phyloP scores from a whole-genome alignment of 2,113 vertebrate genomes.

The Hirundichthys speculiger region DNA sequence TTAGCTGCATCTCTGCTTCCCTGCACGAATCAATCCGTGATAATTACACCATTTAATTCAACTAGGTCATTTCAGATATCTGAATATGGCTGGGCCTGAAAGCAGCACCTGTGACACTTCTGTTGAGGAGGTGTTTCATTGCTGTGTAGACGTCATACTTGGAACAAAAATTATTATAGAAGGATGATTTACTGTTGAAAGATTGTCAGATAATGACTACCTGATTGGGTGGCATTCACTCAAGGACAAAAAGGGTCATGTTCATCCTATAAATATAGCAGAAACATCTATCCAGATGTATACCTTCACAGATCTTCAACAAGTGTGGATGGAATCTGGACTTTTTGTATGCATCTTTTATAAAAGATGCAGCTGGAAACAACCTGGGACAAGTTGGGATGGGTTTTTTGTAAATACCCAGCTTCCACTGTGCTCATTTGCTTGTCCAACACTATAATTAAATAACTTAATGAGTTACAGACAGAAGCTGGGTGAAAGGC shows the following conservation, averaged over 20 bases:
- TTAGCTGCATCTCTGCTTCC: neutral
- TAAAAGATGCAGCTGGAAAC: neutral
- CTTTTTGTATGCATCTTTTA: neutral
- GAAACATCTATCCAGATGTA: neutral
- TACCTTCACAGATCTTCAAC: neutral
- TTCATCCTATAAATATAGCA: conserved; percentile 6
- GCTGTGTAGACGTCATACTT: neutral
- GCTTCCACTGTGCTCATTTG: conserved; percentile 20
- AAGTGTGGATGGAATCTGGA: too few relatives aligned
- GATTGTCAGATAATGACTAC: conserved; percentile 9
- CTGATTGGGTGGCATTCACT: conserved; percentile 18
- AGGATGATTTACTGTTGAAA: neutral
- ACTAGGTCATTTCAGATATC: conserved; percentile 10
- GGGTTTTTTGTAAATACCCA: conserved; percentile 1
- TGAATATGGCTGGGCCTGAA: conserved; percentile 26
- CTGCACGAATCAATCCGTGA: neutral
- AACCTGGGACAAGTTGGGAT: neutral
- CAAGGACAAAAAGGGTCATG: conserved; percentile 15
- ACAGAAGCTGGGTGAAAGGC: conserved; percentile 25
- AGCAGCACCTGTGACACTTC: conserved; percentile 33
- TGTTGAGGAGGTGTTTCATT: conserved; percentile 16
- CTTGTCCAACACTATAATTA: conserved; percentile 36
- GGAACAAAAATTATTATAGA: conserved; percentile 14
- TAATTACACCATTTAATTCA: conserved; percentile 17
- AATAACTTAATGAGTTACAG: conserved; percentile 40